phyloP scores from a whole-genome alignment of 1,140 invertebrate species.

The Spodoptera litura region DNA sequence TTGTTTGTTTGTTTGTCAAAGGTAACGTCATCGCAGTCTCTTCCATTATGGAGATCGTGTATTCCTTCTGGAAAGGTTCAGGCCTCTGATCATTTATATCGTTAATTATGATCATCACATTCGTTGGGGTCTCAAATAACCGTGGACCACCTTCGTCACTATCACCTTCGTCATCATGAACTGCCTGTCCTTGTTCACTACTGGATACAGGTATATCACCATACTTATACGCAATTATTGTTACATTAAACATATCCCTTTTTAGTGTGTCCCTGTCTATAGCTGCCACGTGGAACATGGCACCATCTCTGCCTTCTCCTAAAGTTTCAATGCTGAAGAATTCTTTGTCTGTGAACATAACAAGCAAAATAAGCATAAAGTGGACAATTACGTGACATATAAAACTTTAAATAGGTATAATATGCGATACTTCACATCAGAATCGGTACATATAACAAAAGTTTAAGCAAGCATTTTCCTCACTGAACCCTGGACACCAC shows the following conservation, averaged over 20 bases:
- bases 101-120: slow-evolving; percentile 84
- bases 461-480: no score
- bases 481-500: no score
- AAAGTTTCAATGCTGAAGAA: slow-evolving; percentile 76
- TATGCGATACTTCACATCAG: no score
- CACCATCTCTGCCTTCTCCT: slow-evolving; percentile 69
- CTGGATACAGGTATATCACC: no score
- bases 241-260: slow-evolving; percentile 84
- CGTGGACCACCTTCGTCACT: slow-evolving; percentile 55
- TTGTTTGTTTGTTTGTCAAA: no score
- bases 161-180: slow-evolving; percentile 48
- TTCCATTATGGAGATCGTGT: slow-evolving; percentile 76
- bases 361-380: no score
- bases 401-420: no score
- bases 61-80: slow-evolving; percentile 66
- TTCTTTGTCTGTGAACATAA: slow-evolving; percentile 59
- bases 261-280: slow-evolving; percentile 86
- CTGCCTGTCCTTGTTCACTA: no score
- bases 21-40: slow-evolving; percentile 80
- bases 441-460: no score
- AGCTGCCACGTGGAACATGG: slow-evolving; percentile 76
- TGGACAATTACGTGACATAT: no score
- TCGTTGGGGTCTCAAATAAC: slow-evolving; percentile 66
- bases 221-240: slow-evolving; percentile 84
- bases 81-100: slow-evolving; percentile 87